Evolutionary conservation across 2,888 invertebrate species (phyloP).

Genomic region (Ctenicera cuprea): DNA sequence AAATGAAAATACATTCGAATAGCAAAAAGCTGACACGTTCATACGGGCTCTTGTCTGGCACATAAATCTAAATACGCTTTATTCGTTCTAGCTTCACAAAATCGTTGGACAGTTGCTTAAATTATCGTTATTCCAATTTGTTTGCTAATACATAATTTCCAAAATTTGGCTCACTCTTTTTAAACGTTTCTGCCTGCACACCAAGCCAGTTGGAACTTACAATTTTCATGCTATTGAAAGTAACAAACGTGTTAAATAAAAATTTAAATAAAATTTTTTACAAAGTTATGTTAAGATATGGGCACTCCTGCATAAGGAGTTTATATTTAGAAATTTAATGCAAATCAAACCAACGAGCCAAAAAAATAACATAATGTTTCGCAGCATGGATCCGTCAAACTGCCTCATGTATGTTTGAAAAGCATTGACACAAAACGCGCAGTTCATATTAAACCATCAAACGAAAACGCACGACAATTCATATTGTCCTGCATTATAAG

Average conservation of each 20-base stretch:
- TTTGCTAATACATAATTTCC: too few species aligned
- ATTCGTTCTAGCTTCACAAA: background rate
- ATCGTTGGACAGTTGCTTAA: background rate
- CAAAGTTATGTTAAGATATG: background rate
- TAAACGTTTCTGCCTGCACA: too few species aligned
- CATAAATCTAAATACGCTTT: conserved; percentile 5
- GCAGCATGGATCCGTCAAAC: conserved; percentile 28
- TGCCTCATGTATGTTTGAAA: conserved; percentile 15
- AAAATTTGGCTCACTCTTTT: too few species aligned
- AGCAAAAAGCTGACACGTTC: conserved; percentile 1
- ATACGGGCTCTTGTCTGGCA: conserved; percentile 7
- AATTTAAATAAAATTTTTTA: too few species aligned
- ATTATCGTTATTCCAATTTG: background rate
- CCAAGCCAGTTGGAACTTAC: too few species aligned
- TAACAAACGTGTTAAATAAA: too few species aligned
- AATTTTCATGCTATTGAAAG: too few species aligned
- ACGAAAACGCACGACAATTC: conserved; percentile 51
- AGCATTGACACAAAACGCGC: conserved; percentile 22
- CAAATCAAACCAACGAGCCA: conserved; percentile 22
- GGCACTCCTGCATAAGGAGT: background rate
- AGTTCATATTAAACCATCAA: conserved; percentile 33
- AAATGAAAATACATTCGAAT: conserved; percentile 3
- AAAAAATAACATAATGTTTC: conserved; percentile 31
- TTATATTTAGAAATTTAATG: conserved; percentile 26
- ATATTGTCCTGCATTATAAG: conserved; percentile 54